Percentiles rank a stretch among this genome's conserved stretches.
Conservation (phyloP, 2,888 invertebrate species). For the Aphodius granarius region DNA sequence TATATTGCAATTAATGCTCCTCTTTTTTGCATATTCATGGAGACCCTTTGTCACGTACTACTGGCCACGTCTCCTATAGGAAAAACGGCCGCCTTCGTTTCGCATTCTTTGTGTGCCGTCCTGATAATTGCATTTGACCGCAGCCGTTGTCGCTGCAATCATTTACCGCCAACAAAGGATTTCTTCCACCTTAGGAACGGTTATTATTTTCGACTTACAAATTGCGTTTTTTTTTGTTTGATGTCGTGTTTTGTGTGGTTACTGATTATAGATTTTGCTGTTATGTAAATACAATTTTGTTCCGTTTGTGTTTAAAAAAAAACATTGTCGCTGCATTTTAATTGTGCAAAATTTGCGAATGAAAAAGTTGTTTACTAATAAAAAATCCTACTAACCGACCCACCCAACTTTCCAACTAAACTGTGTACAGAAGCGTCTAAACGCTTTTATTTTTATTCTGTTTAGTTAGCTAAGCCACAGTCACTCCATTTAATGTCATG, state of each 20-base stretch:
- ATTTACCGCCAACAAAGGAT: conserved; percentile 6
- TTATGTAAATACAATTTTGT: not conserved
- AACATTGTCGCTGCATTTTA: no score
- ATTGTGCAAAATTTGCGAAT: no score
- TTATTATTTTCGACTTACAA: not conserved
- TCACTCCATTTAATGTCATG: no score
- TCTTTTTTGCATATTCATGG: conserved; percentile 10
- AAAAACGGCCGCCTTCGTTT: conserved; percentile 4
- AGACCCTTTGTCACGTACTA: conserved; percentile 9
- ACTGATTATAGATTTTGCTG: not conserved
- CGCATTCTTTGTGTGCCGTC: conserved; percentile 1
- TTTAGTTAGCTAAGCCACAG: no score
- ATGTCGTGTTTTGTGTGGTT: not conserved
- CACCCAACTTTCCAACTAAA: no score
- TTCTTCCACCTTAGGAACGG: not conserved
- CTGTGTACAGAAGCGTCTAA: no score
- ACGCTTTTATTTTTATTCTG: no score
- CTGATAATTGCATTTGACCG: conserved; percentile 11
- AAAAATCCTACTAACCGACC: no score
- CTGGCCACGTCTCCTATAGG: not conserved
- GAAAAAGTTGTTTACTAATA: no score
- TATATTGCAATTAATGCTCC: conserved; percentile 13
- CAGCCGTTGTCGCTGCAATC: not conserved
- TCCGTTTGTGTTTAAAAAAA: no score
- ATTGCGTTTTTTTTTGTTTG: not conserved